Evolutionary conservation across 2,888 invertebrate genomes (phyloP), one percentile per base, ranked within the genome.

Genomic region (Pteria penguin): DNA sequence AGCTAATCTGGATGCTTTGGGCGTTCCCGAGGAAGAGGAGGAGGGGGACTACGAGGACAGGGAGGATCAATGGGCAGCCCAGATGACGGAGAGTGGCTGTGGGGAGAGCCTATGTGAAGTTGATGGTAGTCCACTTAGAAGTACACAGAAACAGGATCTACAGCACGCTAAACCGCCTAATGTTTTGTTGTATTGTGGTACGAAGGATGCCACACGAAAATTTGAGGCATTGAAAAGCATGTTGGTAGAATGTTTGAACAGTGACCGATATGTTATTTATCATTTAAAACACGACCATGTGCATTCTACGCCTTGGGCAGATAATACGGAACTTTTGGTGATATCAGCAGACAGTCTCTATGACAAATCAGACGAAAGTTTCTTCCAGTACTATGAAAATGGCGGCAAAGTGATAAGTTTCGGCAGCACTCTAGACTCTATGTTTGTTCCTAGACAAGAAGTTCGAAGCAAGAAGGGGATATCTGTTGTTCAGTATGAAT

Each of bases 141-240:
- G 72, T 2, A 72, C 33, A 1, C 29, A 45, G 4, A 61, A 29
- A 18, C 57, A 63, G 24, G 45, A 32, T 65, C 26, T 26, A 33
- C 60, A 22, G 27, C 36, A 61, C 11, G 24, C 60, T 18, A 91
- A 91, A 82, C 91, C 92, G 4, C 92, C 91, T 0, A 92, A 92
- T 78, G 84, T 92, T n/a, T 82, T 91, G 14, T 82, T 91, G 0
- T 92, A 91, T 80, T 88, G 88, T 68, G 91, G 91, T 4, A 88
- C 87, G 62, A 87, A 87, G 68, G 90, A 91, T 75, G 84, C 90
- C 0, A 73, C 75, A 14, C 70, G 87, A 66, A 86, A 84, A 65
- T 92, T 90, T 82, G 82, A 88, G 14, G 81, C 77, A 18, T 81
- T 89, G 4, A 85, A 81, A 60, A 57, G 66, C 22, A 80, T 86